A percentile compares a stretch with the other conserved stretches of the same genome.
These are phyloP conservation scores for Stenurella melanura DNA, from an alignment of 2,888 invertebrate genomes.

Conservation along the genomic window DNA sequence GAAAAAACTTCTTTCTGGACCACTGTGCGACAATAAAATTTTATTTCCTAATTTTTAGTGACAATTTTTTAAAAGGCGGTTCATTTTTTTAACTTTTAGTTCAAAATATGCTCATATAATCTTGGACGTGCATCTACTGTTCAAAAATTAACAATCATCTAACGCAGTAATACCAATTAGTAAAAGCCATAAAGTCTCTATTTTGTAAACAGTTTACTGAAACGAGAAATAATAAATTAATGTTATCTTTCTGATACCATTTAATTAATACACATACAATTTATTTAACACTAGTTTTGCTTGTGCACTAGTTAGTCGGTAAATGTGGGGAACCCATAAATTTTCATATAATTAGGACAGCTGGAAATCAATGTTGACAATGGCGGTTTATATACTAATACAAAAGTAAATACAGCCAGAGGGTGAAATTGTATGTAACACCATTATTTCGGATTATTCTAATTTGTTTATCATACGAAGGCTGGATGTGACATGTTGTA, in stretches of 20 bases:
- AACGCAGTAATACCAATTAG: too few species aligned
- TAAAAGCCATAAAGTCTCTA: too few species aligned
- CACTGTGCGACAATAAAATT: too few species aligned
- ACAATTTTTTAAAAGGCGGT: too few species aligned
- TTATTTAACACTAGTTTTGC: background rate
- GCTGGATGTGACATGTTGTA: background rate
- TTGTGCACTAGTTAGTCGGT: background rate
- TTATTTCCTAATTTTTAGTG: too few species aligned
- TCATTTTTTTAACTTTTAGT: too few species aligned
- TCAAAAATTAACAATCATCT: too few species aligned
- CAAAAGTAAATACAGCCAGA: constrained; percentile 15
- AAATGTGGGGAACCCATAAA: constrained; percentile 3
- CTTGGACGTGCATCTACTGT: too few species aligned
- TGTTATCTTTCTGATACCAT: background rate
- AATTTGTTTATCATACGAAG: constrained; percentile 9
- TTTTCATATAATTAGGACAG: constrained; percentile 10
- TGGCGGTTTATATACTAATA: background rate
- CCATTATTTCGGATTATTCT: constrained; percentile 9
- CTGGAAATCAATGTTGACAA: constrained; percentile 10
- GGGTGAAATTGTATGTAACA: constrained; percentile 2
- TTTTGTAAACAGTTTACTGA: background rate
- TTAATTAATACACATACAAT: background rate
- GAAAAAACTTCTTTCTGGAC: too few species aligned
- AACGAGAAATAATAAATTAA: constrained; percentile 7
- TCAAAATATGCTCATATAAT: too few species aligned